Evolutionary conservation across 2,797 vertebrate genomes (phyloP), one percentile per base, ranked within the genome.

Genomic region (Tamandua tetradactyla): DNA sequence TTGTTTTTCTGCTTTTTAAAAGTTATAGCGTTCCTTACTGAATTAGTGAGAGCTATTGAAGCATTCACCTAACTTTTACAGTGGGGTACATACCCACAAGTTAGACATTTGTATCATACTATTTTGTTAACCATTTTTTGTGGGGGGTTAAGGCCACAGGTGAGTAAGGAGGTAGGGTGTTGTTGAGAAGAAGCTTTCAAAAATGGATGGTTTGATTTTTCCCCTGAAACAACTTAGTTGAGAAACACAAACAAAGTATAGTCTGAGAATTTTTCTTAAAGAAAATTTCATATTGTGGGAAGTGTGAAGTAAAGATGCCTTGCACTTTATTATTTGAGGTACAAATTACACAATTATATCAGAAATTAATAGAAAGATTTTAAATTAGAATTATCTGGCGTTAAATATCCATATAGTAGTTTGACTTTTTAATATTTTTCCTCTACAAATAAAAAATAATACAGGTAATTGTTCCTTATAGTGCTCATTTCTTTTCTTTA

Each of bases 341-440:
- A 42, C 68, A 30, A 61, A 88, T 94, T 76, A 80, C 17, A 57
- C 4, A 79, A 5, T 79, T 52, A 15, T 80, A 64, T 93, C 74
- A 74, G 44, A 90, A 90, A 85, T 72, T 71, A 61, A 37, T 76
- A 11, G 64, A 35, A 47, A 89, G 17, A 75, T 87, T 66, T 79
- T 44, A 52, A 79, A 35, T 87, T 83, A 49, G 57, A 72, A 59
- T 22, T 92, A 13, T 69, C 32, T 86, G 14, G 11, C 25, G 88
- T 8, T 59, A 95, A 68, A 27, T 71, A 87, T 35, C 1, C n/a
- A 17, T 64, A 47, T 20, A 55, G 5, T 25, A 44, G 18, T 74
- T 94, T 79, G 32, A 72, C 42, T 91, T 1, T 94, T 97, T 92
- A 87, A 15, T 76, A 35, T 62, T 95, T 82, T 96, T 91, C 47